phyloP scores from a whole-genome alignment of 1,140 invertebrate genomes.

The Stegodyphus mimosarum region DNA sequence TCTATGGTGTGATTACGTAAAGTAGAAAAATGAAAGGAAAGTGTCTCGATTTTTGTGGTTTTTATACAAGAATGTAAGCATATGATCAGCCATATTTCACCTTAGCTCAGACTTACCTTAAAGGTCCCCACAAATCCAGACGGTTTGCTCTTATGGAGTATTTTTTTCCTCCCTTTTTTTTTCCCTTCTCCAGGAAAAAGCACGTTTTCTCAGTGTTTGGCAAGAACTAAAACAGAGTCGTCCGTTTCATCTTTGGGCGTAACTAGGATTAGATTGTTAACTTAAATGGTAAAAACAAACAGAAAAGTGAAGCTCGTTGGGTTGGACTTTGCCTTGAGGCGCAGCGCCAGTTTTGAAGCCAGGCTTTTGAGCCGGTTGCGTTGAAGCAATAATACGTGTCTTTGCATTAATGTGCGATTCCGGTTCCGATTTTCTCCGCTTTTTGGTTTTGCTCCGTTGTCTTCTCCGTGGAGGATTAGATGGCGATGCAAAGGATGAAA shows the following conservation, averaged over 20 bases:
- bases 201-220: slow-evolving; percentile 12
- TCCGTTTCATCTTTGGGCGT: slow-evolving; percentile 44
- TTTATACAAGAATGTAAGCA: too few relatives aligned
- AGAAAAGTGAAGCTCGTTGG: not conserved
- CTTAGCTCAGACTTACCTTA: not conserved
- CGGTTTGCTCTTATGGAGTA: slow-evolving; percentile 5
- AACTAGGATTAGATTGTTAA: slow-evolving; percentile 58
- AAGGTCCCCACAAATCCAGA: slow-evolving; percentile 4
- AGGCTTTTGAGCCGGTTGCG: slow-evolving; percentile 8
- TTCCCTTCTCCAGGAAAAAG: slow-evolving; percentile 14
- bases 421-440: not conserved
- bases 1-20: too few relatives aligned
- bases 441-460: slow-evolving; percentile 20
- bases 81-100: not conserved
- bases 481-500: slow-evolving; percentile 15
- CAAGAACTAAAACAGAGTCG: slow-evolving; percentile 36
- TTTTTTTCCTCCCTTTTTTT: slow-evolving; percentile 12
- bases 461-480: slow-evolving; percentile 4
- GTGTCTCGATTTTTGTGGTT: too few relatives aligned
- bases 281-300: slow-evolving; percentile 50
- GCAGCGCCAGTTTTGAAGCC: not conserved
- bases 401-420: slow-evolving; percentile 40
- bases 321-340: not conserved
- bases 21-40: too few relatives aligned
- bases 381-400: slow-evolving; percentile 37